A percentile compares a stretch with the other conserved stretches of the same genome.
Evolutionary conservation across 2,797 vertebrate species (phyloP).

Genomic region (Craterocephalus amniculus): DNA sequence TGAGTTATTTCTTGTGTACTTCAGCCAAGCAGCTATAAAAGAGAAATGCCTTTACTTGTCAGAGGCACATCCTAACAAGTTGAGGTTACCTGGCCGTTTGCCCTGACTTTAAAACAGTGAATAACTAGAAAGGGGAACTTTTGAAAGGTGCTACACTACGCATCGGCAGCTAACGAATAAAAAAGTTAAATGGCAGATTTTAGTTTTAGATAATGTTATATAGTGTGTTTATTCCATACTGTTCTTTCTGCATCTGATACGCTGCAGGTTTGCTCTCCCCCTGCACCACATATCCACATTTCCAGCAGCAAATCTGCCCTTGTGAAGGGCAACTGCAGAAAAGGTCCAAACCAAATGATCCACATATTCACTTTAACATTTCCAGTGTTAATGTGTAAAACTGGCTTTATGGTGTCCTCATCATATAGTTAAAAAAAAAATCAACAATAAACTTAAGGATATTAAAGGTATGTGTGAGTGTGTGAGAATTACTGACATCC

Average conservation of each 20-base stretch:
- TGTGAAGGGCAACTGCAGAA: not conserved
- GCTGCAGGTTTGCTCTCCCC: too few relatives aligned
- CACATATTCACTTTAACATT: not conserved
- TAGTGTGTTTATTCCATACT: too few relatives aligned
- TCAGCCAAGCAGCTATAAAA: not conserved
- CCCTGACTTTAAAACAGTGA: not conserved
- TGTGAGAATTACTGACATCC: not conserved
- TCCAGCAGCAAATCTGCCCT: too few relatives aligned
- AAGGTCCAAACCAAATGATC: not conserved
- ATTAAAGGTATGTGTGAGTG: not conserved
- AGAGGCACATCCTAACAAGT: not conserved
- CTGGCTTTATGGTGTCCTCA: not conserved
- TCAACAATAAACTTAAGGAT: not conserved
- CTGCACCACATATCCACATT: too few relatives aligned
- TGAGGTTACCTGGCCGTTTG: slow-evolving; percentile 3
- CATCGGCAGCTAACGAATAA: not conserved
- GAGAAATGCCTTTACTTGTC: not conserved
- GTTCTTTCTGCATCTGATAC: too few relatives aligned
- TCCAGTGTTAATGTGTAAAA: not conserved
- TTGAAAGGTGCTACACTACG: not conserved
- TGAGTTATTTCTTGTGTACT: not conserved
- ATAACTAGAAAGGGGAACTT: slow-evolving; percentile 10
- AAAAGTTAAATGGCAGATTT: not conserved
- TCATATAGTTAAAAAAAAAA: too few relatives aligned
- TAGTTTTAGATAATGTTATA: not conserved